Conservation (phyloP, 2,888 invertebrate species). For the Caenorhabditis sinica region DNA sequence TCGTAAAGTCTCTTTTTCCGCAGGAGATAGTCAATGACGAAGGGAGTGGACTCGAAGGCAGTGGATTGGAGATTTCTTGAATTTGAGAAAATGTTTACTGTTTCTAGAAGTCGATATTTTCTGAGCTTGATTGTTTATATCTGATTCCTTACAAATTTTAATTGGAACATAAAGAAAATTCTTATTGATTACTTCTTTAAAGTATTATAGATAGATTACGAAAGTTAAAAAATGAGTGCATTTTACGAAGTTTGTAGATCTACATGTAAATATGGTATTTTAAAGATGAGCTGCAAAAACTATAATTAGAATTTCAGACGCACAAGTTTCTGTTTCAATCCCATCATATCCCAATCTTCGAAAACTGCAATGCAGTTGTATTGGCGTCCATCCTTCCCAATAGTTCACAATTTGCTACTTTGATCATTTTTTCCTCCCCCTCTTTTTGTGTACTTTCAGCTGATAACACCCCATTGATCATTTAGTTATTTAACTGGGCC, state of each 20-base stretch:
- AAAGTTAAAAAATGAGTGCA: no score
- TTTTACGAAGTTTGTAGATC: no score
- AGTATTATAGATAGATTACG: no score
- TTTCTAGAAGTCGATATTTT: background rate
- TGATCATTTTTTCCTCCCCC: background rate
- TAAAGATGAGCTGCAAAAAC: no score
- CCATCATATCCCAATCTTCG: background rate
- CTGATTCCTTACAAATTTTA: no score
- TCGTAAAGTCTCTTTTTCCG: constrained; percentile 49
- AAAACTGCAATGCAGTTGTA: no score
- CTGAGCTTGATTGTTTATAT: no score
- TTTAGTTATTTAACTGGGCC: background rate
- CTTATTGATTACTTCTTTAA: no score
- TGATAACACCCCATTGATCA: background rate
- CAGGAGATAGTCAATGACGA: constrained; percentile 34
- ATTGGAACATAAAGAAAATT: no score
- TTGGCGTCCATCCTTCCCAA: background rate
- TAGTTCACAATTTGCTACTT: background rate
- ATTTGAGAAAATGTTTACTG: background rate
- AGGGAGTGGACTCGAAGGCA: constrained; percentile 40
- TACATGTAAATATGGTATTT: no score
- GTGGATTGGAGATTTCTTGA: constrained; percentile 51
- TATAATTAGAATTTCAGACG: no score
- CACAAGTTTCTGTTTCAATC: background rate
- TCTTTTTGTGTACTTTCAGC: background rate